Evolutionary conservation across 2,888 invertebrate genomes (phyloP).

Genomic region (Eupeodes latifasciatus): DNA sequence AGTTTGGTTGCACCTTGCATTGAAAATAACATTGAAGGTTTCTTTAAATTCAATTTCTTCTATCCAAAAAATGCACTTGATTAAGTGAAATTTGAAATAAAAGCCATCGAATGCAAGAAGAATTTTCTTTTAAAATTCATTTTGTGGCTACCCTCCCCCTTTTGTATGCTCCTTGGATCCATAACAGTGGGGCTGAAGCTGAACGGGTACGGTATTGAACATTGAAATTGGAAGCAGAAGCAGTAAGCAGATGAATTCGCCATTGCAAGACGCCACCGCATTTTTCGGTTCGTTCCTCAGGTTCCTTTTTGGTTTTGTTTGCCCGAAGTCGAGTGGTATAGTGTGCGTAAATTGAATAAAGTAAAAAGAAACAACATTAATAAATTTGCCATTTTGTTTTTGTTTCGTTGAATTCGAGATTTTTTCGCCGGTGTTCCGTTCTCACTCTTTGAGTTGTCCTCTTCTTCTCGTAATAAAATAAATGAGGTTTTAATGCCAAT

Average conservation of each 20-base stretch:
- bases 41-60: too few relatives aligned
- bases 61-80: not conserved
- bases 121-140: constrained; percentile 34
- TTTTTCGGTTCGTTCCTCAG: constrained; percentile 64
- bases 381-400: constrained; percentile 70
- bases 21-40: not conserved
- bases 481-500: constrained; percentile 37
- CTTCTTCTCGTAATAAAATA: not conserved
- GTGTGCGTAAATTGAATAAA: not conserved
- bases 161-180: not conserved
- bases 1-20: not conserved
- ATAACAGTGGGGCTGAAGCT: not conserved
- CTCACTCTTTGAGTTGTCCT: not conserved
- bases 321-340: not conserved
- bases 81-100: not conserved
- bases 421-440: constrained; percentile 67
- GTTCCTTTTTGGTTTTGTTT: constrained; percentile 37
- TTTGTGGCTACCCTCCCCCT: not conserved
- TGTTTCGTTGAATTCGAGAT: constrained; percentile 58
- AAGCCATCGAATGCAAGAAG: constrained; percentile 48
- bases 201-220: not conserved
- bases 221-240: constrained; percentile 34
- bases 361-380: constrained; percentile 14
- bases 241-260: constrained; percentile 54
- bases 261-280: constrained; percentile 78